Evolutionary conservation across 1,140 invertebrate species (phyloP), one percentile per base, ranked within the genome.

Genomic region (Rhagoletis zephyria): DNA sequence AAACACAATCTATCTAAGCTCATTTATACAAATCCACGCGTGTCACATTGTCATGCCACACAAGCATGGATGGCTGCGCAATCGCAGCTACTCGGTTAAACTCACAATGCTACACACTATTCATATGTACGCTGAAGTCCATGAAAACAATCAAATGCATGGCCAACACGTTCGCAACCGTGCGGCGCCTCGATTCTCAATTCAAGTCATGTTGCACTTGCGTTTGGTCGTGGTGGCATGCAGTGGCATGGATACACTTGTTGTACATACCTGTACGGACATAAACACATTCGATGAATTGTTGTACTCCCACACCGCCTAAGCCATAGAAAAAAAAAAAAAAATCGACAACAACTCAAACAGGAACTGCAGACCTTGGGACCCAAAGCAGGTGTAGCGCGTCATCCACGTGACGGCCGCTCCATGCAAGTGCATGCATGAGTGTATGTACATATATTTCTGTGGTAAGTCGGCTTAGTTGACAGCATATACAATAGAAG

Each of bases 181-280:
- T 74, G 67, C 48, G 74, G 74, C 74, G 74, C 48, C 74, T 81
- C 74, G 56, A 81, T 81, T 81, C 74, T 19, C 74, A 81, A 81
- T 81, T 81, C 74, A 56, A 81, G 74, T 81, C 74, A 81, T 81
- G 74, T 81, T 81, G 74, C 74, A 81, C 74, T 81, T 81, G 56
- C 74, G 74, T 56, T 81, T 81, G 74, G 19, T 81, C 74, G 48
- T 81, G 74, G 74, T 56, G 74, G 74, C 74, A 81, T 56, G 74
- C 48, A 56, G 51, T 56, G 48, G 14, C 74, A 81, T 81, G 74
- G 7, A 48, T 81, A 42, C 74, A 81, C 45, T 56, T 81, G 74
- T 30, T 56, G 14, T 81, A 81, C 51, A 30, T 30, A 30, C 30
- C 30, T 30, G 30, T 30, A 81, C 48, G 74, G 51, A 81, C 74